Evolutionary conservation across 2,797 vertebrate genomes (phyloP).

Genomic region (Pelobates cultripes): DNA sequence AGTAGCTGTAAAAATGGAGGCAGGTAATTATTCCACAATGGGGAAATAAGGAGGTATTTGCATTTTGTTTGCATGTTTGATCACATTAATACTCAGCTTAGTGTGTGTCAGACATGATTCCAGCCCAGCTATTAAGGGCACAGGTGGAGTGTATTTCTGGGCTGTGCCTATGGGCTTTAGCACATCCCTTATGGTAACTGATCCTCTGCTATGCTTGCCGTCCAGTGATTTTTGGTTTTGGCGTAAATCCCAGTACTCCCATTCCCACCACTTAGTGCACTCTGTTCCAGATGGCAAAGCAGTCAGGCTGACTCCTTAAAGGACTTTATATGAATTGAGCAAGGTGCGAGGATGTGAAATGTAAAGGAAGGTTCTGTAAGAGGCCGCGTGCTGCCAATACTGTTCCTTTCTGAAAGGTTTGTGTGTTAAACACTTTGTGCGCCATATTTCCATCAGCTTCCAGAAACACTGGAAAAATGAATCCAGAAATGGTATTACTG

Average conservation of each 20-base stretch:
- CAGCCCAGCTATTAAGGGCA: too few species aligned
- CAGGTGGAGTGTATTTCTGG: too few species aligned
- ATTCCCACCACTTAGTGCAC: not conserved
- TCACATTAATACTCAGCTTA: too few species aligned
- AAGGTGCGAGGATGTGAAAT: constrained; percentile 35
- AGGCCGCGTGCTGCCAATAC: not conserved
- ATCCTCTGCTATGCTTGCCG: not conserved
- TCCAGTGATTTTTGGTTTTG: not conserved
- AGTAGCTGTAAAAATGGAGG: too few species aligned
- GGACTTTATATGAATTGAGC: constrained; percentile 39
- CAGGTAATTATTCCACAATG: too few species aligned
- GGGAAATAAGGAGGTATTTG: too few species aligned
- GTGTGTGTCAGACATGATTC: too few species aligned
- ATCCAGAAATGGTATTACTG: too few species aligned
- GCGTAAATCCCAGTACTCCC: not conserved
- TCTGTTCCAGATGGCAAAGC: not conserved
- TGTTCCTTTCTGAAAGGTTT: constrained; percentile 8
- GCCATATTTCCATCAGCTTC: constrained; percentile 19
- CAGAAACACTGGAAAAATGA: constrained; percentile 24
- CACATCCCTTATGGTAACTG: not conserved
- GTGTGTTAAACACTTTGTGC: constrained; percentile 4
- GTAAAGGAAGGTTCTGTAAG: constrained; percentile 15
- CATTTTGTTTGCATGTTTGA: too few species aligned
- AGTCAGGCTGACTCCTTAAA: constrained; percentile 9
- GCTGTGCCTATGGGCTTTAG: too few species aligned